These are phyloP conservation scores for Odontothrips loti DNA, from an alignment of 2,888 invertebrate genomes.

Conservation along the genomic window DNA sequence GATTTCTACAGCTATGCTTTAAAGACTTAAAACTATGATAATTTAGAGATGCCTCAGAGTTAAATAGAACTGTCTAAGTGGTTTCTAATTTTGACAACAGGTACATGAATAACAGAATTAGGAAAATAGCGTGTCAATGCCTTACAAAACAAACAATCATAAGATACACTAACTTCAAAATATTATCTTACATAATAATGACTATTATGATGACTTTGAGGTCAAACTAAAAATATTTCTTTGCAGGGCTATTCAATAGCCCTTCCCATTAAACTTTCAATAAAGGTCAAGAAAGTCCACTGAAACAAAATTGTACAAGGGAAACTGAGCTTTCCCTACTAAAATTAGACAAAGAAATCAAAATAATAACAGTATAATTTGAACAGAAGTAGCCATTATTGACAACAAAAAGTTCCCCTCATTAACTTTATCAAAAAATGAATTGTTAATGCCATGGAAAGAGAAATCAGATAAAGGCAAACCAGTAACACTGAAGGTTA, in stretches of 20 bases:
- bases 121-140: background rate
- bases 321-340: background rate
- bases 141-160: background rate
- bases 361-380: background rate
- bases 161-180: background rate
- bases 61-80: background rate
- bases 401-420: background rate
- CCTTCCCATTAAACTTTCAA: background rate
- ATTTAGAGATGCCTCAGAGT: background rate
- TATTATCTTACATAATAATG: constrained; percentile 18
- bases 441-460: too few species aligned
- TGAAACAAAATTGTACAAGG: background rate
- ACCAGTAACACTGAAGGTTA: background rate
- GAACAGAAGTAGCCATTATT: background rate
- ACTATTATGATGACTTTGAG: background rate
- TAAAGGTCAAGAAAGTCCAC: background rate
- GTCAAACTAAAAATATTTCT: constrained; percentile 19
- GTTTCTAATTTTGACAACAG: constrained; percentile 6
- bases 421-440: too few species aligned
- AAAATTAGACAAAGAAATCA: background rate
- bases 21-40: background rate
- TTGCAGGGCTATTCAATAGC: constrained; percentile 3
- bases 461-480: too few species aligned
- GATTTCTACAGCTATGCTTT: background rate
- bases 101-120: background rate